Base-by-base conservation (phyloP, 1,140 invertebrate species). In the Aphidius ervi region DNA sequence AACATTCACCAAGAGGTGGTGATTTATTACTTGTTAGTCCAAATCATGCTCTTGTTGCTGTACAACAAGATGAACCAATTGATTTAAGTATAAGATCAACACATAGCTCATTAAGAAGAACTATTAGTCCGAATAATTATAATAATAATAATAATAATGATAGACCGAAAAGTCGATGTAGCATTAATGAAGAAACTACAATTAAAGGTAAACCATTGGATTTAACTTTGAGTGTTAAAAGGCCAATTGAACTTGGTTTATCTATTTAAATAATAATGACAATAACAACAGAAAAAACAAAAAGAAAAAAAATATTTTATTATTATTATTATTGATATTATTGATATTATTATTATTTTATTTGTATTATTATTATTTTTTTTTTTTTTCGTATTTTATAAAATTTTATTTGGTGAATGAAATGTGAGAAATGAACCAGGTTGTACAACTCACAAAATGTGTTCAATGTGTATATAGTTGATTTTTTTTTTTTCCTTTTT, bases 41-140 rank as follows among this genome's bases (percentile, higher is more conserved):
- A 4, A 83, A 83, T 9, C 82, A 85, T 0, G 85, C 82, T 0
- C 84, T 84, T 3, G 74, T 86, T 1, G 85, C 85, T 2, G 76
- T 86, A 20, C 76, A 84, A 39, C 80, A 83, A 57, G 87, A 91
- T 9, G 84, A 88, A 64, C 90, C 89, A 2, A 91, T 92, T 56
- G 90, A 92, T 72, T 77, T 92, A 9, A 82, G 81, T 49, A 64
- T 83, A 1, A 75, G 76, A 31, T 67, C 74, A 1, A 61, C 65
- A 0, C 45, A 67, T 10, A 71, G 55, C 48, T 69, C 56, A 1
- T 62, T 58, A 10, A 66, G 61, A 54, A 63, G 56, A 6, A 67
- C 63, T 5, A 63, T 66, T 31, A 63, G 61, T 5, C 50, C 56
- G 2, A 59, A 63, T 0, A 31, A 64, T 5, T 46, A 31, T 31